phyloP scores from a whole-genome alignment of 2,113 vertebrate genomes.

The Capricornis sumatraensis region DNA sequence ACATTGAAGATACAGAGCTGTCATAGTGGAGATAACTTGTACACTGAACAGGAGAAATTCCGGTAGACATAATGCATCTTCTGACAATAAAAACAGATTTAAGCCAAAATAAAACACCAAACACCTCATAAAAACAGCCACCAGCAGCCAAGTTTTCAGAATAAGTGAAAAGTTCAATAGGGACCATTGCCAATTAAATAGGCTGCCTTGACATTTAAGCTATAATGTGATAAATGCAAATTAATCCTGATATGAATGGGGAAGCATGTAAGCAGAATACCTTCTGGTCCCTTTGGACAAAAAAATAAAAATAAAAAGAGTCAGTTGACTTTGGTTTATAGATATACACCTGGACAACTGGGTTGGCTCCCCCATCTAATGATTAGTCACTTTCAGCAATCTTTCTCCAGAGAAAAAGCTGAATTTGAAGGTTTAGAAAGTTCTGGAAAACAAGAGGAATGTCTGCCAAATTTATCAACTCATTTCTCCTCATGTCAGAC shows the following conservation, averaged over 20 bases:
- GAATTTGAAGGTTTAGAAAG: neutral
- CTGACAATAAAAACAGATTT: slow-evolving; percentile 61
- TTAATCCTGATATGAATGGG: slow-evolving; percentile 37
- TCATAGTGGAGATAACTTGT: slow-evolving; percentile 75
- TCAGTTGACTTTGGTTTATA: neutral
- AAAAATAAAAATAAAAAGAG: neutral
- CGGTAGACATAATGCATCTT: slow-evolving; percentile 69
- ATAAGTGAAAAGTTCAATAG: slow-evolving; percentile 50
- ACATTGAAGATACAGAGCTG: slow-evolving; percentile 79
- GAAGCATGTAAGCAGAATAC: slow-evolving; percentile 5
- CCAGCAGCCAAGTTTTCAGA: slow-evolving; percentile 33
- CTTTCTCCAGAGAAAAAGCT: slow-evolving; percentile 2
- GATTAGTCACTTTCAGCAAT: neutral
- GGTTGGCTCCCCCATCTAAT: neutral
- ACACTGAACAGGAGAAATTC: slow-evolving; percentile 63
- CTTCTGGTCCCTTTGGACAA: neutral
- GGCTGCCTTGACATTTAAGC: slow-evolving; percentile 43
- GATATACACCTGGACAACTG: neutral
- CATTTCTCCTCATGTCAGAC: neutral
- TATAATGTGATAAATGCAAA: slow-evolving; percentile 46
- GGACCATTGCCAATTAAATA: slow-evolving; percentile 14
- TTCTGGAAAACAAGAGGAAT: neutral
- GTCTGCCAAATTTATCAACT: neutral
- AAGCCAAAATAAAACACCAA: slow-evolving; percentile 64
- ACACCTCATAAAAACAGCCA: slow-evolving; percentile 29